Conservation (phyloP, 2,888 invertebrate genomes). For the Sarcophaga subvicina region DNA sequence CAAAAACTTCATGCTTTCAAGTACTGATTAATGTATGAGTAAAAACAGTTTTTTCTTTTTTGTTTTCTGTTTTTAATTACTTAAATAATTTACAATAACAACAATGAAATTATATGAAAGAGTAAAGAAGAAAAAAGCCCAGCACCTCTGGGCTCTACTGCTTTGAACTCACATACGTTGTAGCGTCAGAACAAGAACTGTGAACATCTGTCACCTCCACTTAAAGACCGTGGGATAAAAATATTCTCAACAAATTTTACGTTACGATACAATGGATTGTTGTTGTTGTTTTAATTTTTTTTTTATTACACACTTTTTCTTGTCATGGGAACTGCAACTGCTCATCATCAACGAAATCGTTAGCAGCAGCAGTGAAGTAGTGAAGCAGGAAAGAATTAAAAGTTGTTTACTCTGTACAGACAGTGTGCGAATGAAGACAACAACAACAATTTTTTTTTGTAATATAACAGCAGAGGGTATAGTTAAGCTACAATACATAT, state of each 20-base stretch:
- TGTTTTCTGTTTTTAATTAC: conserved; percentile 44
- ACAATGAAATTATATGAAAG: conserved; percentile 32
- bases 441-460: background rate
- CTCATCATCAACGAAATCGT: conserved; percentile 52
- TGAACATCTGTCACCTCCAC: conserved; percentile 78
- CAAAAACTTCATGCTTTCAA: background rate
- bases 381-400: conserved; percentile 22
- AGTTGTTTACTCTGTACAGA: background rate
- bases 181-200: conserved; percentile 72
- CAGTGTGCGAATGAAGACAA: background rate
- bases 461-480: background rate
- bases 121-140: conserved; percentile 18
- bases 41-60: background rate
- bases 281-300: conserved; percentile 48
- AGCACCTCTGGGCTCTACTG: conserved; percentile 46
- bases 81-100: conserved; percentile 63
- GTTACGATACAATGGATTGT: conserved; percentile 70
- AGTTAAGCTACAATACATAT: background rate
- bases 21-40: background rate
- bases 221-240: conserved; percentile 79
- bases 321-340: conserved; percentile 80
- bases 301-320: conserved; percentile 68
- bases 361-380: conserved; percentile 2
- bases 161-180: background rate
- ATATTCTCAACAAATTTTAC: conserved; percentile 70